Base-by-base conservation (phyloP, 2,888 invertebrate genomes). In the Oasisia sp. region DNA sequence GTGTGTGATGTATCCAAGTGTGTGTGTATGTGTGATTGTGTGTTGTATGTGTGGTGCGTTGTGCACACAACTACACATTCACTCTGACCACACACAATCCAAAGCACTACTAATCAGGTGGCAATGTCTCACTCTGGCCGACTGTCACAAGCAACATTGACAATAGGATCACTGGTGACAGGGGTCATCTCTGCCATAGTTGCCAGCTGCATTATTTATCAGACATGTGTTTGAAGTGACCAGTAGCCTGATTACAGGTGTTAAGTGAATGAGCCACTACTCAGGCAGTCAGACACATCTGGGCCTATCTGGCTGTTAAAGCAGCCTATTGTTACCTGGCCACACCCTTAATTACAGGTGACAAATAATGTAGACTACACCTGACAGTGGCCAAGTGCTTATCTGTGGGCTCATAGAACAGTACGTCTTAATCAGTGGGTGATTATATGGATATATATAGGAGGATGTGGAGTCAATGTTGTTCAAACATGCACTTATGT, bases 261-360 rank as follows among this genome's bases (percentile, higher is more conserved):
- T 74, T 27, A 74, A 27, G 74, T 74, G 27, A 74, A 19, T 12
- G 50, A 12, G 12, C 14, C 50, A 50, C 12, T 9, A 50, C 50
- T 50, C 50, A 50, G 50, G 50, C 12, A 50, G 12, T 50, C 50
- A 50, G 50, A 14, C 12, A 50, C 14, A 14, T 12, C 50, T 50
- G 50, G 50, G 9, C 14, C 50, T 9, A 74, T 27, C n/a, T 74
- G 19, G 7, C 19, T 74, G 7, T 27, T 19, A 74, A 74, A 19
- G 27, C 74, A 27, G 9, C 50, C 5, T 9, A 38, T 4, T 1
- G 50, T 50, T 7, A 50, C 8, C 7, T 9, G 74, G n/a, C 74
- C 74, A 74, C 74, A 74, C 74, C 74, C n/a, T 74, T n/a, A 74
- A 74, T 74, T 74, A 74, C 74, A 74, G 19, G 74, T 74, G 74